Evolutionary conservation across 37 sponge, comb jelly and placozoan species (phyloP).

Genomic region (Petrosia ficiformis): DNA sequence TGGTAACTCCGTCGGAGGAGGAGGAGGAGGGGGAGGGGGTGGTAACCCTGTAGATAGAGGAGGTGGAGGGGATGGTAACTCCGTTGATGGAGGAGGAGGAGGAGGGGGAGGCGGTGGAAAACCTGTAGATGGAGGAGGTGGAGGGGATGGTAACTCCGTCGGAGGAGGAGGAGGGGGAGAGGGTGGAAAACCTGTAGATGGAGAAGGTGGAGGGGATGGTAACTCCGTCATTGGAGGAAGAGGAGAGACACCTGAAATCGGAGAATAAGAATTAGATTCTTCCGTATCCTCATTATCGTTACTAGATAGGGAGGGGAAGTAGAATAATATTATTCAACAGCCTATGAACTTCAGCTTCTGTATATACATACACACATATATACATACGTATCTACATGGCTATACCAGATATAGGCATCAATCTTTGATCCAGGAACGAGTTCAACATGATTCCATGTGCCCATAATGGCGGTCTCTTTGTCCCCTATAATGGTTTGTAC

Average conservation of each 20-base stretch:
- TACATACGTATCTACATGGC: too few relatives aligned
- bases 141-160: not conserved
- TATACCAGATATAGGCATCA: not conserved
- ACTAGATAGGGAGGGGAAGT: not conserved
- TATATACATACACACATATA: too few relatives aligned
- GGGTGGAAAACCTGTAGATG: not conserved
- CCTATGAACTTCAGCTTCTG: too few relatives aligned
- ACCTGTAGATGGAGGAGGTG: not conserved
- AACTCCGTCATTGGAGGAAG: not conserved
- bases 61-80: not conserved
- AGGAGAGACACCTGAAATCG: not conserved
- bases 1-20: not conserved
- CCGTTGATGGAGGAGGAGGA: too few relatives aligned
- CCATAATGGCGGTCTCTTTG: conserved; percentile 53
- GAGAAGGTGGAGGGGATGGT: not conserved
- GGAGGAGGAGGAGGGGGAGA: not conserved
- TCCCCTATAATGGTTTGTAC: conserved; percentile 51
- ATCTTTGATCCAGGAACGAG: conserved; percentile 32
- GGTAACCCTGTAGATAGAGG: not conserved
- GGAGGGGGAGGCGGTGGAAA: too few relatives aligned
- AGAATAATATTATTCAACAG: not conserved
- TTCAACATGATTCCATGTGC: conserved; percentile 13
- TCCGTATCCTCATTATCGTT: not conserved
- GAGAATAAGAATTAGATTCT: too few relatives aligned
- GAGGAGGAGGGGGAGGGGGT: not conserved